phyloP scores from a whole-genome alignment of 1,140 invertebrate genomes.

The Samia ricini region DNA sequence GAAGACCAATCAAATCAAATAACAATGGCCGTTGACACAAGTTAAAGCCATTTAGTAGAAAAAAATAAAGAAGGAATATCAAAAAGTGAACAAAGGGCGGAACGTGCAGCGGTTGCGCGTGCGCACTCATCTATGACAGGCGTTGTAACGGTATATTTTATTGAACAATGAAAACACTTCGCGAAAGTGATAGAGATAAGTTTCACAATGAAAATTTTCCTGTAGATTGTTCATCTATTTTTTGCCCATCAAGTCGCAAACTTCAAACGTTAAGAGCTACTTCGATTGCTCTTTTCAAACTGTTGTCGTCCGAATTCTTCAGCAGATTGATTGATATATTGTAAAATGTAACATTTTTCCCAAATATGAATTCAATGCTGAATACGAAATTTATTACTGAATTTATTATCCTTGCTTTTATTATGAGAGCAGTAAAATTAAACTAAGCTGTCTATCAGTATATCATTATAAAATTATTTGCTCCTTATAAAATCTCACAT shows the following conservation, averaged over 20 bases:
- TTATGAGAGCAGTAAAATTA: too few relatives aligned
- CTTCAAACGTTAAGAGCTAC: neutral
- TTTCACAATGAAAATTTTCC: conserved; percentile 9
- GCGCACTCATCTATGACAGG: conserved; percentile 37
- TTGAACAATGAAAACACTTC: conserved; percentile 16
- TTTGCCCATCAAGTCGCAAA: neutral
- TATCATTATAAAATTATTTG: too few relatives aligned
- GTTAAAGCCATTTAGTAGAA: conserved; percentile 30
- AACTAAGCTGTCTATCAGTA: too few relatives aligned
- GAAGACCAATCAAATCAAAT: conserved; percentile 40
- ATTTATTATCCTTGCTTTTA: too few relatives aligned
- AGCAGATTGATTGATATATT: too few relatives aligned
- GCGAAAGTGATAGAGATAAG: neutral
- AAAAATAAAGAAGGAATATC: conserved; percentile 36
- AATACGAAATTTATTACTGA: too few relatives aligned
- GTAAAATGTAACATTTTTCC: too few relatives aligned
- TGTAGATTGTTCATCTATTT: conserved; percentile 7
- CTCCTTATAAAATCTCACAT: too few relatives aligned
- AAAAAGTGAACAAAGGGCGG: conserved; percentile 47
- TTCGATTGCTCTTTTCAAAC: neutral
- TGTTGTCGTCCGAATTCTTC: neutral
- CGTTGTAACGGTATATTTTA: conserved; percentile 32
- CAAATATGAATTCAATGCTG: too few relatives aligned
- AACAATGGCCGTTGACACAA: conserved; percentile 46
- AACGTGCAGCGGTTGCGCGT: conserved; percentile 45